Conservation (phyloP, 2,797 vertebrate genomes). For the Smutsia gigantea region DNA sequence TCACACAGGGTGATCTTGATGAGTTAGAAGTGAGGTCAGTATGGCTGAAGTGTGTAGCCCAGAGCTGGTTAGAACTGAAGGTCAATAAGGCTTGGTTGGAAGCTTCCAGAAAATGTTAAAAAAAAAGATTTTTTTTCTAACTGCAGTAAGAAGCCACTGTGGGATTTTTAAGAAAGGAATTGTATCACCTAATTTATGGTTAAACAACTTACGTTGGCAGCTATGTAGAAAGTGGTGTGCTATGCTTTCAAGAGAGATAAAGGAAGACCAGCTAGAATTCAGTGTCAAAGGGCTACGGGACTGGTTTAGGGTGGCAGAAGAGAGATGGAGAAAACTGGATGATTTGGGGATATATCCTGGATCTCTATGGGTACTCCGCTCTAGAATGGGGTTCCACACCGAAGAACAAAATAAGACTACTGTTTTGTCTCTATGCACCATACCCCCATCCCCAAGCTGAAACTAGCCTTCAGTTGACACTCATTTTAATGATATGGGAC, state of each 20-base stretch:
- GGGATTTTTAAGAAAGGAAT: neutral
- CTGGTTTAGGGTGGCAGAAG: neutral
- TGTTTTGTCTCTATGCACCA: neutral
- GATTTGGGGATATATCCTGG: neutral
- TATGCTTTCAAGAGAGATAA: neutral
- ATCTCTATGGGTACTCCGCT: neutral
- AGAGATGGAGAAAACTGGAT: neutral
- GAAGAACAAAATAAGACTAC: neutral
- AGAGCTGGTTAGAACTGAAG: neutral
- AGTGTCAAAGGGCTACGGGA: neutral
- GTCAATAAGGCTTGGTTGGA: neutral
- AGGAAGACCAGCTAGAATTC: neutral
- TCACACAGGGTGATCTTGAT: neutral
- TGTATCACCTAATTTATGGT: neutral
- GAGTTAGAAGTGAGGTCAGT: neutral
- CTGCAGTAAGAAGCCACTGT: neutral
- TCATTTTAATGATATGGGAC: neutral
- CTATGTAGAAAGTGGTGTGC: neutral
- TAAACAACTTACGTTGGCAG: neutral
- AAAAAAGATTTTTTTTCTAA: neutral
- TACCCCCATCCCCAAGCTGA: neutral
- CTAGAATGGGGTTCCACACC: neutral
- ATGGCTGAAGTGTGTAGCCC: neutral
- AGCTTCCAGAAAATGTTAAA: neutral
- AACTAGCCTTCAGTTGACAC: neutral